These are phyloP conservation scores for Petrocephalus microphthalmus DNA, from an alignment of 2,113 vertebrate species.

Conservation along the genomic window DNA sequence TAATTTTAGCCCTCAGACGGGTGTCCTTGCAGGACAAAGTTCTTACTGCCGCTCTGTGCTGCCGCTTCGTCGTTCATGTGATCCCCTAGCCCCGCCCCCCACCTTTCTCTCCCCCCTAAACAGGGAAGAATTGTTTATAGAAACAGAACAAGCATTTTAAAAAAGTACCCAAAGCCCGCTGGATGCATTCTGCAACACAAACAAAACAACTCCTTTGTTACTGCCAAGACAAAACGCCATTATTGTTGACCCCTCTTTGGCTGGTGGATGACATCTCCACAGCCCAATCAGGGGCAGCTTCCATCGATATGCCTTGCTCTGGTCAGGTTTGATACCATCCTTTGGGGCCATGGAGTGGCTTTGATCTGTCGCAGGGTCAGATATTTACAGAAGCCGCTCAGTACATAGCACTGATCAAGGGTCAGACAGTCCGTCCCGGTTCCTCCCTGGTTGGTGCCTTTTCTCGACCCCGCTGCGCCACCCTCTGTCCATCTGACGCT, in stretches of 20 bases:
- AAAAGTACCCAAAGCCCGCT: constrained; percentile 44
- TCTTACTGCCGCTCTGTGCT: constrained; percentile 40
- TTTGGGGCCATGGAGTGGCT: background rate
- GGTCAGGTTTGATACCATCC: background rate
- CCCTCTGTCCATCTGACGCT: background rate
- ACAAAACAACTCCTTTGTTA: constrained; percentile 54
- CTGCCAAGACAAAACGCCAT: constrained; percentile 43
- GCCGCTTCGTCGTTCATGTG: constrained; percentile 52
- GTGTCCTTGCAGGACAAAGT: constrained; percentile 35
- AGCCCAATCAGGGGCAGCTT: constrained; percentile 33
- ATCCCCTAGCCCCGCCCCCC: constrained; percentile 26
- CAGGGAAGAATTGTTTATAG: constrained; percentile 53
- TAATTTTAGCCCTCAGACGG: constrained; percentile 33
- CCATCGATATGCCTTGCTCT: background rate
- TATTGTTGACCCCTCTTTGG: constrained; percentile 38
- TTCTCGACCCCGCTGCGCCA: background rate
- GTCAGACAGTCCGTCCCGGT: background rate
- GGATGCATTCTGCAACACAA: constrained; percentile 38
- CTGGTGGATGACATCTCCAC: constrained; percentile 48
- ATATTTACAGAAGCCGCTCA: background rate
- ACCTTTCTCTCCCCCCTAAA: constrained; percentile 30
- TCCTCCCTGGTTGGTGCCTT: background rate
- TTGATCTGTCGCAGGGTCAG: background rate
- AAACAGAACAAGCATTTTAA: constrained; percentile 55
- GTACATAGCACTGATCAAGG: background rate